phyloP scores from a whole-genome alignment of 2,113 vertebrate genomes.

The Indicator maculatus region DNA sequence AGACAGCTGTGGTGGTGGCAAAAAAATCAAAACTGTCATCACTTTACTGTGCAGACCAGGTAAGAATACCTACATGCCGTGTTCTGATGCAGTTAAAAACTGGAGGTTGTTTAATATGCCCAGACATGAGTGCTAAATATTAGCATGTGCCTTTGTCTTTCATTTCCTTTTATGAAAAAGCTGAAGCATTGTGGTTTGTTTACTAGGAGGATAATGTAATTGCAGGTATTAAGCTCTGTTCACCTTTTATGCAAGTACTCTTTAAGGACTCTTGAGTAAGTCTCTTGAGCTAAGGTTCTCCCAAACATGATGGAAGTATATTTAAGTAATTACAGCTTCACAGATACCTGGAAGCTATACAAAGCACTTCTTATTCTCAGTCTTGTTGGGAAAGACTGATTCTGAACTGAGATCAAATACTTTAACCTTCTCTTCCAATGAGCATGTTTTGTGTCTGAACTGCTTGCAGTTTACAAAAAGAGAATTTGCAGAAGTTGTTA shows the following conservation, averaged over 20 bases:
- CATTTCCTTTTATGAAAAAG: not conserved
- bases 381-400: not conserved
- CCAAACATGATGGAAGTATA: not conserved
- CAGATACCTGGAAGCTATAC: not conserved
- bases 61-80: slow-evolving; percentile 21
- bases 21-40: slow-evolving; percentile 81
- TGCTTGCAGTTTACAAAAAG: not conserved
- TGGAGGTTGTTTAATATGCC: not conserved
- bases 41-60: slow-evolving; percentile 91
- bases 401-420: not conserved
- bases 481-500: not conserved
- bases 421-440: not conserved
- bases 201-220: not conserved
- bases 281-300: not conserved
- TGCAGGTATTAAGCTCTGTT: not conserved
- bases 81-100: not conserved
- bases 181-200: not conserved
- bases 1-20: slow-evolving; percentile 75
- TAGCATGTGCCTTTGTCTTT: not conserved
- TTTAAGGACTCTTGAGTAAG: not conserved
- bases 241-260: not conserved
- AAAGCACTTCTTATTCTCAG: not conserved
- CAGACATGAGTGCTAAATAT: not conserved
- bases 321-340: not conserved
- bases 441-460: not conserved